Conservation (phyloP, 2,113 vertebrate genomes). For the Ascaphus truei region DNA sequence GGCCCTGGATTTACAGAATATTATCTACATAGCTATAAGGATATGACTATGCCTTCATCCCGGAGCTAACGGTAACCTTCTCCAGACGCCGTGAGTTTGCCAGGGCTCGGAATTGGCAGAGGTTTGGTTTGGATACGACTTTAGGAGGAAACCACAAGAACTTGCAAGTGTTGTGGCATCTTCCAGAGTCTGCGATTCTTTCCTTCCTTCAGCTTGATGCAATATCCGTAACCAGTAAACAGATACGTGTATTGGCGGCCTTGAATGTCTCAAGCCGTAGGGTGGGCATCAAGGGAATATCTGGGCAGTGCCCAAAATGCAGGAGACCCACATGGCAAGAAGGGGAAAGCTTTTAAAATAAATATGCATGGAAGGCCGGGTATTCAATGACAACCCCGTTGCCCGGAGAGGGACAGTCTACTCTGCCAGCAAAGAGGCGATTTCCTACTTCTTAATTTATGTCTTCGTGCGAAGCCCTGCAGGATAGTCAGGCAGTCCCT, state of each 20-base stretch:
- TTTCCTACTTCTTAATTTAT: too few species aligned
- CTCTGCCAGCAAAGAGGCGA: too few species aligned
- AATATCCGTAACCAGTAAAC: constrained; percentile 18
- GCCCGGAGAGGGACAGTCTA: too few species aligned
- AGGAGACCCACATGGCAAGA: too few species aligned
- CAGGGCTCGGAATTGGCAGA: constrained; percentile 59
- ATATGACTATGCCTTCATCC: constrained; percentile 67
- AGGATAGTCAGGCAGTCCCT: too few species aligned
- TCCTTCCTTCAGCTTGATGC: constrained; percentile 25
- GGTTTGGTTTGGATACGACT: constrained; percentile 65
- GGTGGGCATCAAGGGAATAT: not conserved
- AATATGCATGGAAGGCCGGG: too few species aligned
- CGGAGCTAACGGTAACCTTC: constrained; percentile 35
- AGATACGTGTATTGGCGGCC: not conserved
- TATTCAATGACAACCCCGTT: too few species aligned
- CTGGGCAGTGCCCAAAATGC: not conserved
- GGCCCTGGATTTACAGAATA: constrained; percentile 68
- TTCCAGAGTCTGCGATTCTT: constrained; percentile 13
- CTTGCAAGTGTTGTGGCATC: constrained; percentile 67
- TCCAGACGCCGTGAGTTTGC: constrained; percentile 66
- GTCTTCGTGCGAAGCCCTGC: too few species aligned
- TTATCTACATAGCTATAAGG: constrained; percentile 77
- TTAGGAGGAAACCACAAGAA: constrained; percentile 79
- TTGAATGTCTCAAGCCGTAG: not conserved
- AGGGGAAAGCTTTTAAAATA: too few species aligned